Percentiles rank a stretch among this genome's conserved stretches.
These are phyloP conservation scores for Zaprionus gabonicus DNA, from an alignment of 1,140 invertebrate genomes.

Conservation along the genomic window DNA sequence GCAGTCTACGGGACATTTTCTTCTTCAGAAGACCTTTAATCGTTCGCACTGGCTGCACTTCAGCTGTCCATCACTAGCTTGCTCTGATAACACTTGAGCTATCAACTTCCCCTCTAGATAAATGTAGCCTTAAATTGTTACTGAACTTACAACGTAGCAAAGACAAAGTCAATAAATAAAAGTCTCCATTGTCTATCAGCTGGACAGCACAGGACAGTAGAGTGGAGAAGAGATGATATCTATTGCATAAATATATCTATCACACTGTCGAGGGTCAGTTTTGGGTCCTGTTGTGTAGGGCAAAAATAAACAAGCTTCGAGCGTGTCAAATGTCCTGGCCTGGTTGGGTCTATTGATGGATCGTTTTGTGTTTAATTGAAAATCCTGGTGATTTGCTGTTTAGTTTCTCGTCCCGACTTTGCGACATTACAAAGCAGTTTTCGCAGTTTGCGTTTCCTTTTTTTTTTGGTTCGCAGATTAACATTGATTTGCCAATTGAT, in stretches of 20 bases:
- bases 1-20: not conserved
- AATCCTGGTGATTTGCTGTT: slow-evolving; percentile 16
- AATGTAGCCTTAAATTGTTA: slow-evolving; percentile 29
- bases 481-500: slow-evolving; percentile 51
- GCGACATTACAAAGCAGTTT: slow-evolving; percentile 10
- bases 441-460: slow-evolving; percentile 6
- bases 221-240: not conserved
- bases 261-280: slow-evolving; percentile 41
- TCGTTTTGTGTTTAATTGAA: slow-evolving; percentile 22
- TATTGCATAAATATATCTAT: slow-evolving; percentile 57
- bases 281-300: slow-evolving; percentile 52
- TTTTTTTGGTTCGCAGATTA: slow-evolving; percentile 8
- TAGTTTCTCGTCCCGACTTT: not conserved
- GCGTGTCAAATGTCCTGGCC: not conserved
- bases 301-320: slow-evolving; percentile 42
- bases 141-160: slow-evolving; percentile 18
- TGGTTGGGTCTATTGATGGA: slow-evolving; percentile 25
- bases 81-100: not conserved
- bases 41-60: not conserved
- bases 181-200: slow-evolving; percentile 18
- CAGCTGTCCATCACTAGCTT: not conserved
- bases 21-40: not conserved
- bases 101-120: not conserved
- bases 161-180: slow-evolving; percentile 32
- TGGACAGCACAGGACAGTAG: not conserved